Conservation (phyloP, 1,140 invertebrate species). For the Holcopasites calliopsidis region DNA sequence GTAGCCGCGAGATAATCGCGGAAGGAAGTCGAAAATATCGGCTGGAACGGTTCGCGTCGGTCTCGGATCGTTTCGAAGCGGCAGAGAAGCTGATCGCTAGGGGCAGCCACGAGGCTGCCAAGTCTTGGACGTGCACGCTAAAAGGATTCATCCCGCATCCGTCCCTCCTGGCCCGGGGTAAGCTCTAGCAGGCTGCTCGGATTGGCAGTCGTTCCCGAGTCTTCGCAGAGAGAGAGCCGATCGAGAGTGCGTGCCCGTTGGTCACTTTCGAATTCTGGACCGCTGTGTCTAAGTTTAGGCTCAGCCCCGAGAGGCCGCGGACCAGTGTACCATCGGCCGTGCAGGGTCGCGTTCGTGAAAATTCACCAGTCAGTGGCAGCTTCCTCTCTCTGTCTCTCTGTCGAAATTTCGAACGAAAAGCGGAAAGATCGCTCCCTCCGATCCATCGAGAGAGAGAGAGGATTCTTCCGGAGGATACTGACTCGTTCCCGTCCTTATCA, state of each 20-base stretch:
- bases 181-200: conserved; percentile 9
- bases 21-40: conserved; percentile 43
- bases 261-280: conserved; percentile 56
- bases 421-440: too few species aligned
- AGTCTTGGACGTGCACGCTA: conserved; percentile 27
- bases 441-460: too few species aligned
- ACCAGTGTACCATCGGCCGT: conserved; percentile 10
- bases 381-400: not conserved
- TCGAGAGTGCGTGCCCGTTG: conserved; percentile 42
- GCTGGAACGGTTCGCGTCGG: conserved; percentile 22
- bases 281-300: conserved; percentile 59
- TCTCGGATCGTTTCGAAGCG: conserved; percentile 37
- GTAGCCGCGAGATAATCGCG: not conserved
- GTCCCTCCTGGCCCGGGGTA: conserved; percentile 28
- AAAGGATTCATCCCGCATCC: conserved; percentile 46
- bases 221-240: conserved; percentile 48
- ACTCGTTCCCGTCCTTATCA: conserved; percentile 23
- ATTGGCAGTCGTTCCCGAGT: conserved; percentile 56
- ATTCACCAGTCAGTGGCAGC: not conserved
- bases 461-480: too few species aligned
- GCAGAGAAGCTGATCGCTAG: too few species aligned
- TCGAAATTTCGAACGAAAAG: too few species aligned
- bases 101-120: too few species aligned
- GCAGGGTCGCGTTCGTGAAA: conserved; percentile 21
- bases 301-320: conserved; percentile 19